A percentile compares a stretch with the other conserved stretches of the same genome.
Conservation (phyloP, 2,888 invertebrate genomes). For the Camponotus fellah region DNA sequence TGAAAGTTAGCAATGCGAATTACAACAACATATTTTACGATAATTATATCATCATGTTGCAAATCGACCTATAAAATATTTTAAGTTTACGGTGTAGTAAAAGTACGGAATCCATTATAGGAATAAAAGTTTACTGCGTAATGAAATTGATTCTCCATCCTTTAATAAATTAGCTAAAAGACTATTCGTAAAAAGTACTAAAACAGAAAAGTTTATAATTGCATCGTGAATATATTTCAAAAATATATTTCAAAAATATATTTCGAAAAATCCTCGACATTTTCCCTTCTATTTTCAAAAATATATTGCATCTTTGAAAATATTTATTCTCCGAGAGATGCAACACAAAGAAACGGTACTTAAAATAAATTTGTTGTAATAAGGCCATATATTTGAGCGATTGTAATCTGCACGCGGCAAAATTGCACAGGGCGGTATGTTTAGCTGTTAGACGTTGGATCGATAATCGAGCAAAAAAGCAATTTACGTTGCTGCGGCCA, state of each 20-base stretch:
- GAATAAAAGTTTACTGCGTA: constrained; percentile 17
- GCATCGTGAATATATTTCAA: constrained; percentile 2
- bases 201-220: neutral
- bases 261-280: neutral
- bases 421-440: constrained; percentile 8
- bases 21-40: constrained; percentile 24
- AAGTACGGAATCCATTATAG: neutral
- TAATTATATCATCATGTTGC: neutral
- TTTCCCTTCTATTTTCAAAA: neutral
- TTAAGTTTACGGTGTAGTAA: constrained; percentile 26
- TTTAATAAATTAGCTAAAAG: neutral
- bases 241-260: constrained; percentile 5
- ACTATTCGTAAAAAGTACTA: neutral
- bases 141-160: neutral
- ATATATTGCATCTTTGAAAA: neutral
- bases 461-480: constrained; percentile 37
- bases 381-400: neutral
- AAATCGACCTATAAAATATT: constrained; percentile 40
- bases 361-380: constrained; percentile 4
- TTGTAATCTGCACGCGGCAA: constrained; percentile 5
- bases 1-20: neutral
- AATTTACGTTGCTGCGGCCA: constrained; percentile 13
- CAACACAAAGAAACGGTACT: neutral
- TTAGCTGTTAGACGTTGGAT: constrained; percentile 21
- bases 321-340: neutral